Evolutionary conservation across 2,888 invertebrate species (phyloP), one percentile per base, ranked within the genome.

Genomic region (Synergus itoensis): DNA sequence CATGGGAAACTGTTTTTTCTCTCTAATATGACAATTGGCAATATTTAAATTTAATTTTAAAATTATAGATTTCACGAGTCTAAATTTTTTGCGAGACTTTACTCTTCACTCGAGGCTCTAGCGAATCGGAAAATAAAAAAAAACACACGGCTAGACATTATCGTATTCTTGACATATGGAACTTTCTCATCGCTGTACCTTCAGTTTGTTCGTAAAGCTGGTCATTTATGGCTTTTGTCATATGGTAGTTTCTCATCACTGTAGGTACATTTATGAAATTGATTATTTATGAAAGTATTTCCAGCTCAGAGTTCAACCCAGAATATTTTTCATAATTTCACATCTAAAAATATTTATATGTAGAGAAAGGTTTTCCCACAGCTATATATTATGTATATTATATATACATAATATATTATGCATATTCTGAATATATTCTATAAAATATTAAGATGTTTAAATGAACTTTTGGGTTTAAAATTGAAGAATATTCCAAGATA

Each of bases 141-240:
- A 69, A 4, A 53, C 64, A 40, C 14, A 28, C n/a, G 16, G 36
- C 36, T 48, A 36, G 11, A 36, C 16, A 73, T 73, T 53, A 73
- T 73, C 69, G 53, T 53, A 48, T 48, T 73, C 69, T 73, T 73
- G 69, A 73, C 69, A 73, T 73, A 73, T 73, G 69, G 69, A 73
- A 36, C 69, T 73, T 73, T 73, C 69, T 73, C 69, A 53, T 73
- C 69, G 69, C 48, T 53, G 53, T 73, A 53, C 69, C 48, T 53
- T 36, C 69, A 48, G 28, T 16, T 28, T 8, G 48, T 69, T 69
- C 36, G 16, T 48, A 73, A n/a, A 73, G 69, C 69, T 73, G 36
- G 16, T 36, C 69, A 73, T 73, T 73, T 73, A 53, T 73, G 69
- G 53, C 69, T 73, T 73, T 73, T 73, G 69, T 73, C 69, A 73